Conservation (phyloP, 2,888 invertebrate species). For the Bellardia pandia region DNA sequence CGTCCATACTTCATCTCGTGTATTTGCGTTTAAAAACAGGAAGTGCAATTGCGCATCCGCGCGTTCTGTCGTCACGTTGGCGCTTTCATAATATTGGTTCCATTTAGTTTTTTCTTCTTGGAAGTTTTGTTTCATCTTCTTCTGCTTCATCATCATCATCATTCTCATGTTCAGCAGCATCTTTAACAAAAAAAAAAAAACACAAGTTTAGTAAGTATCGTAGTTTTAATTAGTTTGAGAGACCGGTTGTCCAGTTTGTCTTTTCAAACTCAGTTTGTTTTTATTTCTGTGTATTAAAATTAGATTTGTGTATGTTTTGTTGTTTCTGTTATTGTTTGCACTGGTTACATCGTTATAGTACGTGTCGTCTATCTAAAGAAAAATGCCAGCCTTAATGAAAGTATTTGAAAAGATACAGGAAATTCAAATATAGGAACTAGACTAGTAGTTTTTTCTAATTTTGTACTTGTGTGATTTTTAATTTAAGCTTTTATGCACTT, state of each 20-base stretch:
- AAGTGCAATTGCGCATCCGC: conserved; percentile 74
- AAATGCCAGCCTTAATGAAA: conserved; percentile 43
- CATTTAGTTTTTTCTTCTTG: conserved; percentile 40
- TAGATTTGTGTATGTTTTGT: conserved; percentile 17
- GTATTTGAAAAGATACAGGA: conserved; percentile 47
- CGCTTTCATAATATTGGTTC: conserved; percentile 61
- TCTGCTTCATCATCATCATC: conserved; percentile 22
- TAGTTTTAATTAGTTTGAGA: conserved; percentile 66
- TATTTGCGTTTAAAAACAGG: conserved; percentile 61
- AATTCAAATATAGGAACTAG: conserved; percentile 53
- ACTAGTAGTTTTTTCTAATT: conserved; percentile 20
- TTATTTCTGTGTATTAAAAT: conserved; percentile 49
- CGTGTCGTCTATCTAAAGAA: conserved; percentile 39
- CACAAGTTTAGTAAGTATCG: conserved; percentile 60
- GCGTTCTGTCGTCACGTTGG: conserved; percentile 73
- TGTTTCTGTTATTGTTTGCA: not conserved
- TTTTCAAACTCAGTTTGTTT: conserved; percentile 39
- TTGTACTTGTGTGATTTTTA: conserved; percentile 6
- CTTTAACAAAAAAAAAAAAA: conserved; percentile 52
- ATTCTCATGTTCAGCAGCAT: conserved; percentile 65
- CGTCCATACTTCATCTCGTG: conserved; percentile 40
- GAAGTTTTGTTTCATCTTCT: not conserved
- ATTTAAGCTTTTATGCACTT: conserved; percentile 23
- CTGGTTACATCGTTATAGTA: conserved; percentile 6
- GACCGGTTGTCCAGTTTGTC: conserved; percentile 57